These are phyloP conservation scores for Eriosoma lanigerum DNA, from an alignment of 1,140 invertebrate genomes.

Conservation along the genomic window DNA sequence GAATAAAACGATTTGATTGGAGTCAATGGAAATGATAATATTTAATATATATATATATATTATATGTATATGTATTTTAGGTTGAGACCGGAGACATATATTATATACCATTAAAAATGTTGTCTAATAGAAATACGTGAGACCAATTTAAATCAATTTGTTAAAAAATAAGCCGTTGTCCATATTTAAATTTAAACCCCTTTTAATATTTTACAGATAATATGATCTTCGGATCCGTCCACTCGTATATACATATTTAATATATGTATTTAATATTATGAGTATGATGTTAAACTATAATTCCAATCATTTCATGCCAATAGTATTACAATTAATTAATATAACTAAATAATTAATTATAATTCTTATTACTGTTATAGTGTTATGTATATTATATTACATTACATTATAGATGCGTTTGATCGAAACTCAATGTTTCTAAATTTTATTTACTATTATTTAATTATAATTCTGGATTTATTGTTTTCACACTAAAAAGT, in stretches of 20 bases:
- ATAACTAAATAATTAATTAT: neutral
- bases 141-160: conserved; percentile 40
- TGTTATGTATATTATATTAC: too few species aligned
- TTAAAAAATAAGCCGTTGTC: neutral
- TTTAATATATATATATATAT: too few species aligned
- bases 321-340: neutral
- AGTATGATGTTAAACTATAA: too few species aligned
- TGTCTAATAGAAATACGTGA: neutral
- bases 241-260: neutral
- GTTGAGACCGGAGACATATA: neutral
- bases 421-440: too few species aligned
- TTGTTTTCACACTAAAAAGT: too few species aligned
- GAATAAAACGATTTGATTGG: conserved; percentile 24
- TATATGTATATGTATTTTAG: neutral
- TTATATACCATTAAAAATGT: neutral
- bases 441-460: too few species aligned
- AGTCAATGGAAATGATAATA: conserved; percentile 22
- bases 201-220: neutral
- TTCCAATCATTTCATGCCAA: too few species aligned
- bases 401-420: too few species aligned
- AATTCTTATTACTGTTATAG: neutral
- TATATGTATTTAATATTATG: too few species aligned
- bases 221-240: neutral
- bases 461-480: too few species aligned
- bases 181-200: neutral